Conservation (phyloP, 2,888 invertebrate genomes). For the Hirtodrosophila alboralis region DNA sequence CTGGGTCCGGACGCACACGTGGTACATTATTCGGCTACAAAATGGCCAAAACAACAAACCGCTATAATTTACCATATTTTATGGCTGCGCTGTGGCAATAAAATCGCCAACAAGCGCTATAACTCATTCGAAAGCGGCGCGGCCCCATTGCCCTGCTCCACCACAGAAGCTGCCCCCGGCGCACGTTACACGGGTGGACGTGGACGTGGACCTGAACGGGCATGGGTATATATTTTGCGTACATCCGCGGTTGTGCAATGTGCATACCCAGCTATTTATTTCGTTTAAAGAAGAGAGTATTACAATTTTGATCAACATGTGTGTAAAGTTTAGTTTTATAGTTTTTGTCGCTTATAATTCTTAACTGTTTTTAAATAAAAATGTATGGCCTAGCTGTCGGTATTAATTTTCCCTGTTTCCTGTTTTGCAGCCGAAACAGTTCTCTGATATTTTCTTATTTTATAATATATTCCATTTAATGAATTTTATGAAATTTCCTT, state of each 20-base stretch:
- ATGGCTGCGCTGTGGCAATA: slow-evolving; percentile 84
- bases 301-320: no score
- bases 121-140: slow-evolving; percentile 81
- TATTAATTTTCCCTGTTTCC: no score
- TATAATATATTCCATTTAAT: no score
- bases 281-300: no score
- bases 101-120: slow-evolving; percentile 83
- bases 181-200: slow-evolving; percentile 57
- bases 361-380: no score
- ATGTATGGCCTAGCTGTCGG: no score
- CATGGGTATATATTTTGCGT: slow-evolving; percentile 49
- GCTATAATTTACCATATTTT: slow-evolving; percentile 84
- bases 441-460: no score
- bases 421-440: no score
- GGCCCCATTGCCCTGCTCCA: slow-evolving; percentile 40
- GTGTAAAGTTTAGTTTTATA: no score
- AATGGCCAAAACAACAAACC: slow-evolving; percentile 83
- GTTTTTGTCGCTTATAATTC: no score
- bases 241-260: slow-evolving; percentile 60
- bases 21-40: slow-evolving; percentile 82
- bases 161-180: slow-evolving; percentile 68
- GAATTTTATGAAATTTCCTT: no score
- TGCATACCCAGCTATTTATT: background rate
- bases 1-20: slow-evolving; percentile 73
- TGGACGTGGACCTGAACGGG: slow-evolving; percentile 11